phyloP scores from a whole-genome alignment of 2,113 vertebrate species.

The Acanthochromis polyacanthus region DNA sequence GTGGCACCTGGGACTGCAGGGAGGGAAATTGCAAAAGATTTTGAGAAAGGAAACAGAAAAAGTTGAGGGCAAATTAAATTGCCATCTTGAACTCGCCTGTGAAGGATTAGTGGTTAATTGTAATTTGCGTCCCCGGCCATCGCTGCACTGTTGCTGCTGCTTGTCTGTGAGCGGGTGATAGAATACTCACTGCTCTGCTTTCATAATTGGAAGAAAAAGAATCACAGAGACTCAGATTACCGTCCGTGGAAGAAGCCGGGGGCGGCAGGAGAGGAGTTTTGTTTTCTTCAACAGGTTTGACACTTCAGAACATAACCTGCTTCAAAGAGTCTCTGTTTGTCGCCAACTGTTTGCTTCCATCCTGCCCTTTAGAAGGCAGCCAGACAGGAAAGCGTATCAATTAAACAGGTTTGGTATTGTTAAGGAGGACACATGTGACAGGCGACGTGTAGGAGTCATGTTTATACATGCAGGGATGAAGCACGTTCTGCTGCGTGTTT shows the following conservation, averaged over 20 bases:
- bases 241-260: conserved; percentile 35
- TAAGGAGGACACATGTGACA: conserved; percentile 41
- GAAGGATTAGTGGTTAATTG: conserved; percentile 82
- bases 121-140: conserved; percentile 80
- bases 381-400: conserved; percentile 47
- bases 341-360: conserved; percentile 63
- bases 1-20: conserved; percentile 78
- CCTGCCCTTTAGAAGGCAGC: conserved; percentile 41
- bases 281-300: conserved; percentile 66
- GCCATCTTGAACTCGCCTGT: conserved; percentile 75
- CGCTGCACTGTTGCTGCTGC: conserved; percentile 27
- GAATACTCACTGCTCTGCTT: conserved; percentile 73
- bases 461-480: conserved; percentile 54
- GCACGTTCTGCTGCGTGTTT: conserved; percentile 25
- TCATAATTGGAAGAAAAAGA: conserved; percentile 72
- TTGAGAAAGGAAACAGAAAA: conserved; percentile 58
- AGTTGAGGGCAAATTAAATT: conserved; percentile 78
- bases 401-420: conserved; percentile 49
- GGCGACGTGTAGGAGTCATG: conserved; percentile 58
- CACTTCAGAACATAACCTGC: conserved; percentile 43
- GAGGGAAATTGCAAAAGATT: conserved; percentile 72
- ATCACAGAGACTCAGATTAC: conserved; percentile 51
- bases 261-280: conserved; percentile 37
- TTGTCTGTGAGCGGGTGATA: conserved; percentile 75
- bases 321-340: conserved; percentile 59